Evolutionary conservation across 2,797 vertebrate species (phyloP), one percentile per base, ranked within the genome.

Genomic region (Gobio occitaniae): DNA sequence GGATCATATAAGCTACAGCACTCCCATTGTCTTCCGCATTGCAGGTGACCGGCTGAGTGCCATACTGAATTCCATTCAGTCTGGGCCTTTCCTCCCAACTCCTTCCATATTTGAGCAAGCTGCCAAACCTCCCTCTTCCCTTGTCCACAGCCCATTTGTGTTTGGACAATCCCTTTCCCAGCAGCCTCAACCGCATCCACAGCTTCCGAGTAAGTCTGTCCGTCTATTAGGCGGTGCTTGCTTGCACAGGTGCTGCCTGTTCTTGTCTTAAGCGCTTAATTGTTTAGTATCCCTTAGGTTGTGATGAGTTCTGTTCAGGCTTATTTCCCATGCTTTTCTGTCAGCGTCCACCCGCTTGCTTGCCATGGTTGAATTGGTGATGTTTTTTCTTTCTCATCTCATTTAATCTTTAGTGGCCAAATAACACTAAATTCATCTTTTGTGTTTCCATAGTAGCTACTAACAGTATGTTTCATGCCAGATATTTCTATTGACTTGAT

Each of bases 111-210:
- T 98, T 97, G 97, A 99, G 96, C 97, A 99, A 98, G 97, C 97
- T 95, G 97, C 98, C 97, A 98, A 99, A 96, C 96, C 97, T 99
- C 97, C 98, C 95, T 96, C 96, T 95, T 99, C 98, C 97, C 97
- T 97, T 97, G 96, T 97, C 96, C 97, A 99, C 96, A 98, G 98
- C 94, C 98, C 98, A 97, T 99, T 99, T 99, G 98, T 99, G 97
- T 99, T 99, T 95, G 98, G 98, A 98, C 98, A 99, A 89, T 97
- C 97, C 97, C 97, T 97, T 96, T 97, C 98, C 97, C 98, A 99
- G 97, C 97, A 97, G 95, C 97, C 97, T 97, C 98, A 97, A 95
- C 96, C 95, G 94, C 97, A 98, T 94, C 97, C 97, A 95, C 96
- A 97, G 97, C 97, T 99, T 98, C 98, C 96, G 96, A 99, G 98